These are phyloP conservation scores for Scaptomyza pallida DNA, from an alignment of 1,140 invertebrate genomes.

Conservation along the genomic window DNA sequence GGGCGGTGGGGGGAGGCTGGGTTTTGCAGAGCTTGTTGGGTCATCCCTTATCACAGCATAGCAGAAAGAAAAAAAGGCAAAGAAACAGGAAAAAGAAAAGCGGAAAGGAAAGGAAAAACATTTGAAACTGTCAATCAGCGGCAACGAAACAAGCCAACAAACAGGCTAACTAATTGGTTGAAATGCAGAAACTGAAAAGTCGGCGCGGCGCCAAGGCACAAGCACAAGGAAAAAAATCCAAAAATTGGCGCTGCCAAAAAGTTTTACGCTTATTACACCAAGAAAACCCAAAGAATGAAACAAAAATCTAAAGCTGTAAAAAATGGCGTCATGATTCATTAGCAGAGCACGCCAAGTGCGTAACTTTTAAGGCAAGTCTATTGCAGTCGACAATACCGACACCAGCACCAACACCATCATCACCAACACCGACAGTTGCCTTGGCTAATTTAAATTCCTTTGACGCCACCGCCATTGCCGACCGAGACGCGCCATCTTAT, in stretches of 20 bases:
- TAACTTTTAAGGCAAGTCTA: constrained; percentile 61
- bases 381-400: too few relatives aligned
- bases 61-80: constrained; percentile 21
- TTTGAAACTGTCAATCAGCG: constrained; percentile 77
- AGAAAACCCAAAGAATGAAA: constrained; percentile 27
- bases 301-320: constrained; percentile 50
- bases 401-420: too few relatives aligned
- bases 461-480: constrained; percentile 43
- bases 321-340: constrained; percentile 75
- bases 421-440: constrained; percentile 48
- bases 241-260: constrained; percentile 63
- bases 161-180: constrained; percentile 75
- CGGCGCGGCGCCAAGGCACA: constrained; percentile 21
- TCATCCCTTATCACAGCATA: constrained; percentile 63
- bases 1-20: too few relatives aligned
- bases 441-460: constrained; percentile 81
- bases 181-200: constrained; percentile 61
- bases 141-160: constrained; percentile 51
- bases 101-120: constrained; percentile 21
- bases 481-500: constrained; percentile 54
- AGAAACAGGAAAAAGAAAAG: background rate
- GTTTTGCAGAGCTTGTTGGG: background rate
- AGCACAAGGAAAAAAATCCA: constrained; percentile 49
- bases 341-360: constrained; percentile 57
- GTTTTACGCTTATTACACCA: constrained; percentile 80